Base-by-base conservation (phyloP, 2,113 vertebrate genomes). In the Polypterus bichir region DNA sequence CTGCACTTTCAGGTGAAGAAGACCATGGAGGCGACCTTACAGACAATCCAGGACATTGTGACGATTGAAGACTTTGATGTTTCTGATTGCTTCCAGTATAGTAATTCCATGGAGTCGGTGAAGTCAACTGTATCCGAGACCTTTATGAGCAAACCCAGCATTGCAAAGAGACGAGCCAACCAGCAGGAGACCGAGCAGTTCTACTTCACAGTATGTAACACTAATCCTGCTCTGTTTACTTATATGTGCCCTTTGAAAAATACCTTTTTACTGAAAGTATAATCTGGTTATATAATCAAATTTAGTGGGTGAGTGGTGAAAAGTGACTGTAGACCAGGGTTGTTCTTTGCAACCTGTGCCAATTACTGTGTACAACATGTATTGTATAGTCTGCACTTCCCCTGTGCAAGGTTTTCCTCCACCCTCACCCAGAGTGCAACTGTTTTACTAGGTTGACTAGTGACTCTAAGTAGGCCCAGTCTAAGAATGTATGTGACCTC, bases 181-280 rank as follows among this genome's bases (percentile, higher is more conserved):
- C 96, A 99, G 81, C 96, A 99, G 75, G 95, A 99, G 84, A 99
- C 96, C 0, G 96, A 98, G 79, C 95, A 97, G 82, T 99, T 99
- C 76, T 97, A 97, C 76, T 99, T 98, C 81, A 98, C 92, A 63
- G 96, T 98, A 73, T 81, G 89, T 63, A 55, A 27, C 27, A 27
- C 27, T 27, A 27, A 27, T 27, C 27, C 27, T 27, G 27, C 4
- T 5, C 45, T 9, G 7, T 6, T 59, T 5, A 5, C 27, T 9
- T 10, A 47, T 1, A 47, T 9, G 8, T 27, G 27, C 46, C 9
- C 58, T 7, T 3, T 59, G n/a, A 47, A 11, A 47, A 44, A 59
- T 1, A n/a, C 3, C 46, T 44, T 27, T 7, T 59, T 10, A 48
- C 58, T 11, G 46, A 9, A 5, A 47, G 46, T 7, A 47, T 59